A percentile compares a stretch with the other conserved stretches of the same genome.
Conservation (phyloP, 2,888 invertebrate genomes). For the Tenthredo notha region DNA sequence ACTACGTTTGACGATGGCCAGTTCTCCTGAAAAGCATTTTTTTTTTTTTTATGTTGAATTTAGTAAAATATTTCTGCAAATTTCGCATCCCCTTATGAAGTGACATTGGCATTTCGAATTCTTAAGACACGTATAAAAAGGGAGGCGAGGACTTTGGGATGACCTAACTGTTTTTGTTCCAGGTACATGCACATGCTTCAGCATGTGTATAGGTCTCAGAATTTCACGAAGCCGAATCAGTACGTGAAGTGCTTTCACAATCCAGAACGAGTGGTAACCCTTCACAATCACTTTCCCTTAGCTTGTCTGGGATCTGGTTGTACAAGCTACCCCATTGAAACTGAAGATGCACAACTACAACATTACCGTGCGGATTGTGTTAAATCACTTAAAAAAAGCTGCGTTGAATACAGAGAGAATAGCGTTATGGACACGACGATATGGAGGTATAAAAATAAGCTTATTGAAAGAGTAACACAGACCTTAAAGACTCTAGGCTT, state of each 20-base stretch:
- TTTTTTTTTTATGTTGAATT: no score
- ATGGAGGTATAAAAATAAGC: conserved; percentile 91
- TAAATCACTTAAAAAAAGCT: conserved; percentile 90
- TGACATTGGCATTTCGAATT: neutral
- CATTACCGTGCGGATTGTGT: conserved; percentile 97
- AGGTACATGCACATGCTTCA: conserved; percentile 95
- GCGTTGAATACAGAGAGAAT: conserved; percentile 90
- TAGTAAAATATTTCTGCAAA: no score
- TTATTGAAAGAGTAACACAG: conserved; percentile 85
- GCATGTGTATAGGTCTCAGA: conserved; percentile 93
- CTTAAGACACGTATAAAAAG: neutral
- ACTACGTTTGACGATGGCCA: no score
- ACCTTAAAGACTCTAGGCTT: conserved; percentile 88
- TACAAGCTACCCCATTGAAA: conserved; percentile 91
- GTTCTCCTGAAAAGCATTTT: neutral
- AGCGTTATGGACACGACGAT: conserved; percentile 92
- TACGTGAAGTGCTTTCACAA: conserved; percentile 97
- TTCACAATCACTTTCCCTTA: conserved; percentile 96
- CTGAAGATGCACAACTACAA: conserved; percentile 91
- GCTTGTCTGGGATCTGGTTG: conserved; percentile 91
- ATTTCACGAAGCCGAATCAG: conserved; percentile 95
- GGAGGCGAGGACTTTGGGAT: neutral
- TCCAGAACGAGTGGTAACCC: conserved; percentile 91
- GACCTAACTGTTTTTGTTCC: conserved; percentile 42
- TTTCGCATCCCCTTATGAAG: neutral